A percentile compares a stretch with the other conserved stretches of the same genome.
Conservation (phyloP, 2,113 vertebrate species). For the Poecile atricapillus region DNA sequence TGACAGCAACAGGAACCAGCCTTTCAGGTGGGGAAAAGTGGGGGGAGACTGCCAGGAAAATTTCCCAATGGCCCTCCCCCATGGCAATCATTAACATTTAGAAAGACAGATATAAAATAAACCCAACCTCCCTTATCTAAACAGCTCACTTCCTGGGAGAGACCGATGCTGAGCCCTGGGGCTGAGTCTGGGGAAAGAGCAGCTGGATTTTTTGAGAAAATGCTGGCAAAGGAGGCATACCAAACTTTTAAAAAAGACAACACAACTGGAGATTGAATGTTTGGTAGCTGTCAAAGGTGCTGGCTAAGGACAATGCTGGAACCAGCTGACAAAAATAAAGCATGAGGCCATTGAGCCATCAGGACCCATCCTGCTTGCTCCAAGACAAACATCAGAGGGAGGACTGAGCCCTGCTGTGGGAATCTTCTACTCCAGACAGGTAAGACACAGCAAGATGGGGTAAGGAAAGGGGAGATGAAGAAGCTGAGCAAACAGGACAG, state of each 20-base stretch:
- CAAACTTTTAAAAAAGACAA: neutral
- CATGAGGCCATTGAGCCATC: neutral
- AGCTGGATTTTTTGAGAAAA: neutral
- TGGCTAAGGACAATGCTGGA: neutral
- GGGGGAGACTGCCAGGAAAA: neutral
- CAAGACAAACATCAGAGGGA: neutral
- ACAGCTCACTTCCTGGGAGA: neutral
- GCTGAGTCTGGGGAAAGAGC: neutral
- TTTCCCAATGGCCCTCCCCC: neutral
- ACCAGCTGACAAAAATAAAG: neutral
- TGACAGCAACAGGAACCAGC: neutral
- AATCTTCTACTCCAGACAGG: neutral
- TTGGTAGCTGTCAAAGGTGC: neutral
- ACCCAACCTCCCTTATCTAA: neutral
- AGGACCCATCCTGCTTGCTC: neutral
- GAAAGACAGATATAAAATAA: neutral
- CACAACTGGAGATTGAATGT: neutral
- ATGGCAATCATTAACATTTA: neutral
- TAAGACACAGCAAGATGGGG: neutral
- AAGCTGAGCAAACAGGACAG: neutral
- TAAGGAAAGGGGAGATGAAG: neutral
- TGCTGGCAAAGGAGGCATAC: neutral
- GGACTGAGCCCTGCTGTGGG: neutral
- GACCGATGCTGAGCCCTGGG: neutral
- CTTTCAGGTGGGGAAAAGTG: neutral